Percentiles rank a stretch among this genome's conserved stretches.
These are phyloP conservation scores for Cetoscarus ocellatus DNA, from an alignment of 2,797 vertebrate genomes.

Conservation along the genomic window DNA sequence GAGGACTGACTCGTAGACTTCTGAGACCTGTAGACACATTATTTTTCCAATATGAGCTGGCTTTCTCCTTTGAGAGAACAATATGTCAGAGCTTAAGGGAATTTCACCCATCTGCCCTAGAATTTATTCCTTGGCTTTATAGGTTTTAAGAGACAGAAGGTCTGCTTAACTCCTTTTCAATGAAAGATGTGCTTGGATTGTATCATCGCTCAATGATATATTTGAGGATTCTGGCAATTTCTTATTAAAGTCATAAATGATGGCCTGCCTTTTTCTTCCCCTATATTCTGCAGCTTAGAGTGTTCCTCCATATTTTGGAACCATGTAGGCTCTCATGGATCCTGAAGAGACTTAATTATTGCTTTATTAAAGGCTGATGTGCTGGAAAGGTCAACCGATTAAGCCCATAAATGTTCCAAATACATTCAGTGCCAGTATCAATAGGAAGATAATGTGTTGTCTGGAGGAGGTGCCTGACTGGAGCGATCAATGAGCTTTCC, in stretches of 20 bases:
- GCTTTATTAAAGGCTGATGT: constrained; percentile 40
- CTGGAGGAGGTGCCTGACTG: neutral
- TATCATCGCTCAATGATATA: constrained; percentile 29
- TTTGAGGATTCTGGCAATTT: constrained; percentile 36
- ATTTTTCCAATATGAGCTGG: constrained; percentile 11
- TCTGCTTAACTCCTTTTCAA: constrained; percentile 23
- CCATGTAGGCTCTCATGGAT: constrained; percentile 13
- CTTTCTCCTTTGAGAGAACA: constrained; percentile 16
- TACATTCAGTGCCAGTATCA: constrained; percentile 6
- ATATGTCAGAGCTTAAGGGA: constrained; percentile 22
- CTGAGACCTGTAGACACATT: constrained; percentile 11
- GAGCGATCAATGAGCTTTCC: neutral
- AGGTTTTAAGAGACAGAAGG: constrained; percentile 24
- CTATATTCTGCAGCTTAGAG: constrained; percentile 7
- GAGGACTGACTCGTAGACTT: constrained; percentile 3
- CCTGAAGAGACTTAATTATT: constrained; percentile 48
- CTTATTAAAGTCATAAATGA: constrained; percentile 40
- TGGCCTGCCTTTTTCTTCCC: constrained; percentile 12
- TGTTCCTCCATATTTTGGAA: constrained; percentile 27
- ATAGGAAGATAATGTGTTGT: constrained; percentile 1
- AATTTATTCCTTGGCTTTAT: constrained; percentile 12
- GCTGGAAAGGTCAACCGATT: constrained; percentile 42
- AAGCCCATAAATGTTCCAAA: constrained; percentile 32
- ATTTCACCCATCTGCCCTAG: constrained; percentile 9
- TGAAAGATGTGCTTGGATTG: constrained; percentile 28